phyloP scores from a whole-genome alignment of 2,113 vertebrate species.

The Indicator indicator region DNA sequence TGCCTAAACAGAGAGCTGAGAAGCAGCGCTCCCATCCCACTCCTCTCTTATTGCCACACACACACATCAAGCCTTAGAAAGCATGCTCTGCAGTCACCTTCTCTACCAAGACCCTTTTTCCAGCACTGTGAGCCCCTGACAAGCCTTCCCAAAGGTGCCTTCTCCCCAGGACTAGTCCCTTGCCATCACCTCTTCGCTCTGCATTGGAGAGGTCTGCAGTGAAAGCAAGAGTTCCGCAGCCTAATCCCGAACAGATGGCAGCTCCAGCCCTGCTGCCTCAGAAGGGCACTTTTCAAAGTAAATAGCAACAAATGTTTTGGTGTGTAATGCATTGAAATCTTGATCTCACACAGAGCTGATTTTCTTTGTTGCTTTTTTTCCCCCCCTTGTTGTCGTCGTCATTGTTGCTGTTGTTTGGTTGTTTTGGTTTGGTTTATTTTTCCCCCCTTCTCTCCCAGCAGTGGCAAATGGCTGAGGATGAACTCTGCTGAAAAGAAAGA shows the following conservation, averaged over 20 bases:
- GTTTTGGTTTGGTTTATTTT: neutral
- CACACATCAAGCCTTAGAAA: neutral
- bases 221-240: constrained; percentile 45
- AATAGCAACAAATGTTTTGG: constrained; percentile 77
- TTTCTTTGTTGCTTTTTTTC: neutral
- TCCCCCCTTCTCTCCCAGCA: neutral
- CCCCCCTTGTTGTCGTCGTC: too few species aligned
- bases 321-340: constrained; percentile 67
- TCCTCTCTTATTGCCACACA: neutral
- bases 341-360: constrained; percentile 54
- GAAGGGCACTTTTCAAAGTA: constrained; percentile 72
- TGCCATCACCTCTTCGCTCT: neutral
- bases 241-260: constrained; percentile 75
- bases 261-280: constrained; percentile 38
- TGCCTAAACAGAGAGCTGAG: neutral
- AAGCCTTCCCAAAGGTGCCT: neutral
- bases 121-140: neutral
- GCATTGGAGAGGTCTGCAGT: neutral
- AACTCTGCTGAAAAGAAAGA: constrained; percentile 29
- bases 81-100: neutral
- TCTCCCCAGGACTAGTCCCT: neutral
- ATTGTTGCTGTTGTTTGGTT: too few species aligned
- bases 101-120: neutral
- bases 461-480: constrained; percentile 55
- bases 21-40: neutral